Base-by-base conservation (phyloP, 1,140 invertebrate species). In the Triops longicaudatus region DNA sequence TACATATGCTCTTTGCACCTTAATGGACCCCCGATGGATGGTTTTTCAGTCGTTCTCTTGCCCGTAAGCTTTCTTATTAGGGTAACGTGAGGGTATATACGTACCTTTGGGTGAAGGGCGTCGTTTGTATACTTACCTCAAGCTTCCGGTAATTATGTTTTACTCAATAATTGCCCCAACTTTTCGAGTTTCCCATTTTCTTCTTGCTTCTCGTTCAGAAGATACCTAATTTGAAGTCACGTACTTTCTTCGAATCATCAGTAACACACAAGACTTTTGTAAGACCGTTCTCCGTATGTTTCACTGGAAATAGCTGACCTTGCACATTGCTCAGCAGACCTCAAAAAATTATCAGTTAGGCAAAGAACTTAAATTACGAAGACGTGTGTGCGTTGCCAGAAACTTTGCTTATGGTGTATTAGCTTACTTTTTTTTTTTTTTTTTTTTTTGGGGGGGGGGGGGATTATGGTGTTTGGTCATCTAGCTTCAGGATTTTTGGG, bases 1-100 rank as follows among this genome's bases (percentile, higher is more conserved):
- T 63, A 63, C 50, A 63, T 63, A 63, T 63, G 50, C 50, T 63
- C 50, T 63, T 63, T 63, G 50, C 50, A 63, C 50, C n/a, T 63
- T 63, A 63, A 63, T 63, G 22, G 50, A 63, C 50, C 50, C 44
- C 50, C 50, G 10, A 63, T 63, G n/a, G 50, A 63, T 63, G 50
- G 22, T 17, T 63, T 63, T 63, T 63, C 50, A 22, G 50, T 63
- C 17, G 14, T 4, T 63, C 17, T 63, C 5, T 63, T 63, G 50
- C 50, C 50, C 50, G 14, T 63, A 63, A 63, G 50, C 50, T 22
- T 22, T 7, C 17, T 63, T n/a, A 63, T 63, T 63, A n/a, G 50
- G n/a, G n/a, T 63, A 22, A 63, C 10, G 14, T 63, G 17, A 6
- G 17, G 17, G n/a, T n/a, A n/a, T n/a, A n/a, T n/a, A n/a, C n/a